phyloP scores from a whole-genome alignment of 2,113 vertebrate genomes.

The Eulemur macaco region DNA sequence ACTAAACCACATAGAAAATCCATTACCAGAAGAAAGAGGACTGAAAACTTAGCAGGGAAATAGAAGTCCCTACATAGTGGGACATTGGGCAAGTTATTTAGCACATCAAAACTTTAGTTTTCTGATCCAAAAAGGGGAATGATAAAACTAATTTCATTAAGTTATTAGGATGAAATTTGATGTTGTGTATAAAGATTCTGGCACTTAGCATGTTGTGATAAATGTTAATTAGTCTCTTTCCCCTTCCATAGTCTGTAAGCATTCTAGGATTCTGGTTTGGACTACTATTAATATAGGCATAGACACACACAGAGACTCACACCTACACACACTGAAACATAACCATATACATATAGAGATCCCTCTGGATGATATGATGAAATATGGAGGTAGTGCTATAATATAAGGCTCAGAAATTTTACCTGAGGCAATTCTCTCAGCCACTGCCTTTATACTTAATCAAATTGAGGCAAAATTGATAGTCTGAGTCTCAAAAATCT shows the following conservation, averaged over 20 bases:
- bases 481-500: background rate
- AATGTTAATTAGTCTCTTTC: background rate
- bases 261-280: background rate
- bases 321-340: background rate
- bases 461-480: background rate
- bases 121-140: background rate
- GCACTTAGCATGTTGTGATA: background rate
- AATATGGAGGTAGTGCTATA: background rate
- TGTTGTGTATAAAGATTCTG: background rate
- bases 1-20: background rate
- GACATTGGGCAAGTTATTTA: background rate
- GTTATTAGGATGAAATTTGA: background rate
- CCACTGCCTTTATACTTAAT: background rate
- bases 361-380: background rate
- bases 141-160: background rate
- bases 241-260: background rate
- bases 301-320: background rate
- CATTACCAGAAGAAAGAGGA: background rate
- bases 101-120: background rate
- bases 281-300: background rate
- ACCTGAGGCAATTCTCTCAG: background rate
- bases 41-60: background rate
- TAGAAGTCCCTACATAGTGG: background rate
- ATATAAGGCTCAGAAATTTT: background rate
- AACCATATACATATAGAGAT: background rate